Base-by-base conservation (phyloP, 2,888 invertebrate genomes). In the Alentia gelatinosa region DNA sequence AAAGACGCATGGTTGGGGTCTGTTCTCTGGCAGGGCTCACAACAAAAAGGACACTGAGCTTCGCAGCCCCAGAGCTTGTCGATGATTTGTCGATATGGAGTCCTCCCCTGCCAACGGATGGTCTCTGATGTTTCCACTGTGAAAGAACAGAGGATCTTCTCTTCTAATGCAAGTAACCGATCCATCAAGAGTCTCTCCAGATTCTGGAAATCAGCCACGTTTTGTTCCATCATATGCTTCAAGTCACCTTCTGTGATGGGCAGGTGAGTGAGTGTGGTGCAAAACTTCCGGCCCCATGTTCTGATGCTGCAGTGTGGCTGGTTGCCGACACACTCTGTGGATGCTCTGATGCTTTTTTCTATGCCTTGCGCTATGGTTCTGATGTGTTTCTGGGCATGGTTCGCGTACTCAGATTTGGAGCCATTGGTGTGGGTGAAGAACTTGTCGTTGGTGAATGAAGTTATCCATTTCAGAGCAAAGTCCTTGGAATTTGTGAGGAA, bases 61-160 rank as follows among this genome's bases (percentile, higher is more conserved):
- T 74, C 79, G 37, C 91, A 91, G 19, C 91, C 91, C 91, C 91
- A 91, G 33, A 89, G 75, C 26, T 90, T 91, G 47, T 90, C 89
- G 23, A 84, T 50, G 30, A 83, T 79, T 84, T 79, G 79, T 39
- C 79, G 35, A 39, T 79, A 79, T 9, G 79, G 79, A 15, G 56
- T 68, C 26, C 19, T 47, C 12, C 89, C 89, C 9, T 23, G 19
- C 89, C 89, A 89, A 15, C 37, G 56, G 33, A 50, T 50, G 23
- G 35, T 89, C 63, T 68, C 68, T 7, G 89, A 56, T 63, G 47
- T 89, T 56, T 35, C 68, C 56, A 19, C 26, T 4, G n/a, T 63
- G 63, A 89, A 39, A 33, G 33, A 30, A n/a, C 39, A 15, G 3
- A 47, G 83, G 9, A 50, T 35, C n/a, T 39, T 35, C 26, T 79